These are phyloP conservation scores for Apodemia duryi DNA, from an alignment of 2,888 invertebrate genomes.

Conservation along the genomic window DNA sequence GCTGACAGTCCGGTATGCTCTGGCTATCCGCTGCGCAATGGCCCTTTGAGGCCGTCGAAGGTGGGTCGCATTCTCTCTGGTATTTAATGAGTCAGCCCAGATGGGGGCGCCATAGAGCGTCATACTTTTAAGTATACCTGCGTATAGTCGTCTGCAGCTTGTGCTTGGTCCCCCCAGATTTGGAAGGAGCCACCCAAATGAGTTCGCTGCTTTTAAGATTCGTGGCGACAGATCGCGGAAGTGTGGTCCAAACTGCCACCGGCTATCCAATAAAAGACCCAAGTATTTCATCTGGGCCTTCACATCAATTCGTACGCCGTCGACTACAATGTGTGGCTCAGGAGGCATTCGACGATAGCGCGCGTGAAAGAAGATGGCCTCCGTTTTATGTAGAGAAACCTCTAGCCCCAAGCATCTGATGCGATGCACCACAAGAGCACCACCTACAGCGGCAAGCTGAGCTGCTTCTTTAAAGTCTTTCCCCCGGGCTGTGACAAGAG, in stretches of 20 bases:
- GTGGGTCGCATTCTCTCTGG: too few species aligned
- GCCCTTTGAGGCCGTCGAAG: too few species aligned
- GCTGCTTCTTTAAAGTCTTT: conserved; percentile 7
- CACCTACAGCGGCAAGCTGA: neutral
- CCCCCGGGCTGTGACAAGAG: conserved; percentile 15
- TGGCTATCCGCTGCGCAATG: too few species aligned
- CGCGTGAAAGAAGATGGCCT: conserved; percentile 19
- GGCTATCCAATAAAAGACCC: too few species aligned
- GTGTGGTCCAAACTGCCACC: too few species aligned
- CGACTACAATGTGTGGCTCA: conserved; percentile 20
- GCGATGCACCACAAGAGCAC: neutral
- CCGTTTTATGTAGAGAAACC: conserved; percentile 17
- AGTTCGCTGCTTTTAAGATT: neutral
- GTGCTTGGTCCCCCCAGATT: neutral
- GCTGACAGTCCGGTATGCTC: too few species aligned
- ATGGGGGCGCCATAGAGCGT: too few species aligned
- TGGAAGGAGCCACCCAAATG: neutral
- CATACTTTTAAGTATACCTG: neutral
- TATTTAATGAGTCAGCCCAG: too few species aligned
- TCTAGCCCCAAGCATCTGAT: conserved; percentile 2
- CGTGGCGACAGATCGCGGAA: neutral
- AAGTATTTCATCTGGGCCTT: too few species aligned
- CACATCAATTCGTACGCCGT: conserved; percentile 12
- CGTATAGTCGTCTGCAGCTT: neutral
- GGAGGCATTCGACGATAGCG: conserved; percentile 16